Evolutionary conservation across 2,888 invertebrate species (phyloP), one percentile per base, ranked within the genome.

Genomic region (Zelleria hepariella): DNA sequence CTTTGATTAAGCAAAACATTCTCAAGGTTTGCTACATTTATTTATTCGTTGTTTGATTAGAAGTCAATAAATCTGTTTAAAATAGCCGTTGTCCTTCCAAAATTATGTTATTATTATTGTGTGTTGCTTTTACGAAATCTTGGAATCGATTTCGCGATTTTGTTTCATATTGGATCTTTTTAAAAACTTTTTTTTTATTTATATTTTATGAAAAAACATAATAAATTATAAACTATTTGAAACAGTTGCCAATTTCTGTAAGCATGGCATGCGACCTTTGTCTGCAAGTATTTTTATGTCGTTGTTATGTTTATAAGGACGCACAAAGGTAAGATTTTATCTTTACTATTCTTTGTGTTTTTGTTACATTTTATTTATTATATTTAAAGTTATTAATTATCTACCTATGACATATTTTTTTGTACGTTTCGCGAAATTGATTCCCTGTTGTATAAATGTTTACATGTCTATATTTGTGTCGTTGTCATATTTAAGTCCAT

Each of bases 121-220:
- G 59, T 66, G 60, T 68, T 63, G 56, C 55, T 64, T 61, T 64
- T 66, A 67, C 60, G 57, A 67, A 67, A 75, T 74, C 74, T 78
- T 86, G 87, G 87, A 86, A 86, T 87, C 87, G 87, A 85, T 86
- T 84, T 75, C 81, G 83, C 80, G 69, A 66, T 15, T 42, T 42
- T 10, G n/a, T n/a, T 42, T 42, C 10, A 42, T 42, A 42, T 15
- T 42, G 10, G 15, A 15, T 42, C 0, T 15, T 5, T 3, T 75
- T 73, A 53, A 25, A 24, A 23, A 25, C 23, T 53, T 15, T 53
- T 10, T n/a, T 23, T 5, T 10, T 23, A 24, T 24, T 1, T n/a
- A 53, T 24, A 52, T 53, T 3, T 25, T 25, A 24, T 53, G 49
- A 32, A 32, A 32, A 32, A 5, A 7, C 5, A 32, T 32, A 7